Evolutionary conservation across 2,797 vertebrate species (phyloP).

Genomic region (Acipenser oxyrinchus): DNA sequence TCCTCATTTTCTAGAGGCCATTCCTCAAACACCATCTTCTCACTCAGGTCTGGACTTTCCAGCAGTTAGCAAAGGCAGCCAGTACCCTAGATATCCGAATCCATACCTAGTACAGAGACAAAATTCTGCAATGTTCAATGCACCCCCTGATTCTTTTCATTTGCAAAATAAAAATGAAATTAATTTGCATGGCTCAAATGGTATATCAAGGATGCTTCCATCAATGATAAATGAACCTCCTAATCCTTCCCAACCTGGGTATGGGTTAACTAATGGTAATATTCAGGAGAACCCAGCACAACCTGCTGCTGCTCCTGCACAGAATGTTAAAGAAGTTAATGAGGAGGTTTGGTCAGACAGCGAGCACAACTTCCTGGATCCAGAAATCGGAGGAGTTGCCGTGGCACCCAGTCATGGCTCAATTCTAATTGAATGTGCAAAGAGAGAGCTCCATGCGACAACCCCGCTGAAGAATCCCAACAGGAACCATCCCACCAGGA

Average conservation of each 20-base stretch:
- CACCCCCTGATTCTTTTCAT: conserved; percentile 64
- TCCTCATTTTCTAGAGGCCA: conserved; percentile 61
- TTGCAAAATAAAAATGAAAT: conserved; percentile 74
- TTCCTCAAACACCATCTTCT: conserved; percentile 59
- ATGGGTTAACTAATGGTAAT: conserved; percentile 52
- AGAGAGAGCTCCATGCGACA: conserved; percentile 92
- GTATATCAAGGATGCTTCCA: conserved; percentile 55
- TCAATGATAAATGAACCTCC: conserved; percentile 57
- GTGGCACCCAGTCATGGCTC: conserved; percentile 93
- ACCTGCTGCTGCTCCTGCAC: conserved; percentile 21
- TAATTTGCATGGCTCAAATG: conserved; percentile 51
- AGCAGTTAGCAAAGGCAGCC: conserved; percentile 63
- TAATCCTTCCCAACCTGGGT: conserved; percentile 48
- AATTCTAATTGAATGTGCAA: conserved; percentile 95
- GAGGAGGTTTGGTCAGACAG: conserved; percentile 95
- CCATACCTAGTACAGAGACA: conserved; percentile 56
- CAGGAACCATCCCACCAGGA: conserved; percentile 82
- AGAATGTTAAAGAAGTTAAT: conserved; percentile 55
- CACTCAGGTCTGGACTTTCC: conserved; percentile 60
- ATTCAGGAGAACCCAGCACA: conserved; percentile 35
- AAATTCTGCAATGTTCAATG: conserved; percentile 52
- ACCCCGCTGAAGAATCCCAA: conserved; percentile 89
- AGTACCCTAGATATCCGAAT: conserved; percentile 60
- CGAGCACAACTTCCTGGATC: conserved; percentile 94
- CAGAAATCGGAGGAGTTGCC: conserved; percentile 91